A percentile compares a stretch with the other conserved stretches of the same genome.
phyloP scores from a whole-genome alignment of 2,797 vertebrate species.

The Trachurus trachurus region DNA sequence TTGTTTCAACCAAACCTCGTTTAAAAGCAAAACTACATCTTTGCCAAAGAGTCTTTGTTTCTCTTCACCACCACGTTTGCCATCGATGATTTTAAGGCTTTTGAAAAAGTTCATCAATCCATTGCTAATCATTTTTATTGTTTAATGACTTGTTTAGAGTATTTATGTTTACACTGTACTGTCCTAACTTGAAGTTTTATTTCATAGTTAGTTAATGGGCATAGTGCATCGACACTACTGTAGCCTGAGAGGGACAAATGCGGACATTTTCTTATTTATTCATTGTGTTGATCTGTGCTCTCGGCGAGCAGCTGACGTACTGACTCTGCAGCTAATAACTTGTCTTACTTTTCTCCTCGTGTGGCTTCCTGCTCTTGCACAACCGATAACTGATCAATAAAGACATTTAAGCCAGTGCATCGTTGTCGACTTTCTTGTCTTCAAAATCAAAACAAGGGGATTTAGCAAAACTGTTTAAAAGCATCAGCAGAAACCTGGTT shows the following conservation, averaged over 20 bases:
- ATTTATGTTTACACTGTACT: slow-evolving; percentile 51
- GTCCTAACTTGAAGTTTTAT: slow-evolving; percentile 52
- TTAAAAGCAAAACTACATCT: slow-evolving; percentile 58
- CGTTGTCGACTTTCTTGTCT: background rate
- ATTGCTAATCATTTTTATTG: slow-evolving; percentile 7
- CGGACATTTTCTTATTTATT: slow-evolving; percentile 35
- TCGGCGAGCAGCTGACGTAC: slow-evolving; percentile 40
- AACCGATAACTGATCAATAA: slow-evolving; percentile 77
- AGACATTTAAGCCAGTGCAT: slow-evolving; percentile 25
- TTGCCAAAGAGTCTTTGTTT: slow-evolving; percentile 77
- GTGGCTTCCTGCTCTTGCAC: slow-evolving; percentile 68
- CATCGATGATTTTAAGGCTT: slow-evolving; percentile 34
- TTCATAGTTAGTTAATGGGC: slow-evolving; percentile 32
- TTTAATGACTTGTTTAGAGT: slow-evolving; percentile 23
- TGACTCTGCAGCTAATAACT: slow-evolving; percentile 44
- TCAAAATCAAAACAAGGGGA: background rate
- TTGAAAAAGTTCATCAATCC: slow-evolving; percentile 30
- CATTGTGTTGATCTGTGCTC: slow-evolving; percentile 24
- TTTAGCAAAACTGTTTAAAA: background rate
- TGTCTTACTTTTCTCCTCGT: slow-evolving; percentile 45
- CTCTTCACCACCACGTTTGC: slow-evolving; percentile 32
- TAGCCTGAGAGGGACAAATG: slow-evolving; percentile 24
- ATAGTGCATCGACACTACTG: slow-evolving; percentile 33
- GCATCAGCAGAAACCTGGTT: slow-evolving; percentile 36
- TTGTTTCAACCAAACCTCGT: slow-evolving; percentile 34